Evolutionary conservation across 2,888 invertebrate species (phyloP).

Genomic region (Eristalis arbustorum): DNA sequence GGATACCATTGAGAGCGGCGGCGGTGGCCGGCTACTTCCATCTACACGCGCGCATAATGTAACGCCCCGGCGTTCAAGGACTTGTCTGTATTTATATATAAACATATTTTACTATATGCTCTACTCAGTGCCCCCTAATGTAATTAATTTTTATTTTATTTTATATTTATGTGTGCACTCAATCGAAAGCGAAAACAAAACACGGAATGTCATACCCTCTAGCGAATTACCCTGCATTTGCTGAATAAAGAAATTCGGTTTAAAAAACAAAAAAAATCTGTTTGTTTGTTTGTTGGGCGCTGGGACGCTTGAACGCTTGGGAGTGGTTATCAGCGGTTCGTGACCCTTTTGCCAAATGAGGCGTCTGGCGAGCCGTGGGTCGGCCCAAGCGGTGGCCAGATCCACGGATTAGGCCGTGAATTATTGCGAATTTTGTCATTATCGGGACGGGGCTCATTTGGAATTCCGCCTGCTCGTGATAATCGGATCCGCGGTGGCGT

Average conservation of each 20-base stretch:
- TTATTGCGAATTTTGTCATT: not conserved
- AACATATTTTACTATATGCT: not conserved
- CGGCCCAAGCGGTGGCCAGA: not conserved
- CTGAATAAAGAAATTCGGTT: conserved; percentile 80
- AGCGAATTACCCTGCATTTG: conserved; percentile 77
- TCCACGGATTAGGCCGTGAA: not conserved
- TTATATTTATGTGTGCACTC: conserved; percentile 65
- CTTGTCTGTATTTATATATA: conserved; percentile 18
- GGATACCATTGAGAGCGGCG: conserved; percentile 71
- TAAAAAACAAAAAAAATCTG: conserved; percentile 76
- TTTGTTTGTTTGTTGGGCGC: not conserved
- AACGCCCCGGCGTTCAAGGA: conserved; percentile 28
- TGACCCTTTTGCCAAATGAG: conserved; percentile 29
- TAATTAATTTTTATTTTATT: conserved; percentile 55
- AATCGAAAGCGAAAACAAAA: conserved; percentile 50
- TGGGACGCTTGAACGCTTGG: too few relatives aligned
- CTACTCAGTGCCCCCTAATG: conserved; percentile 41
- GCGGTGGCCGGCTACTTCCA: conserved; percentile 29
- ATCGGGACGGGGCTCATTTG: not conserved
- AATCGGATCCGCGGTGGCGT: not conserved
- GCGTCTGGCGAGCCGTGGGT: not conserved
- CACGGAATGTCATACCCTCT: conserved; percentile 57
- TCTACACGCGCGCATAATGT: conserved; percentile 30
- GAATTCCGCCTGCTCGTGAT: not conserved
- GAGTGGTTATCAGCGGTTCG: conserved; percentile 22